Evolutionary conservation across 2,797 vertebrate genomes (phyloP).

Genomic region (Coilia nasus): DNA sequence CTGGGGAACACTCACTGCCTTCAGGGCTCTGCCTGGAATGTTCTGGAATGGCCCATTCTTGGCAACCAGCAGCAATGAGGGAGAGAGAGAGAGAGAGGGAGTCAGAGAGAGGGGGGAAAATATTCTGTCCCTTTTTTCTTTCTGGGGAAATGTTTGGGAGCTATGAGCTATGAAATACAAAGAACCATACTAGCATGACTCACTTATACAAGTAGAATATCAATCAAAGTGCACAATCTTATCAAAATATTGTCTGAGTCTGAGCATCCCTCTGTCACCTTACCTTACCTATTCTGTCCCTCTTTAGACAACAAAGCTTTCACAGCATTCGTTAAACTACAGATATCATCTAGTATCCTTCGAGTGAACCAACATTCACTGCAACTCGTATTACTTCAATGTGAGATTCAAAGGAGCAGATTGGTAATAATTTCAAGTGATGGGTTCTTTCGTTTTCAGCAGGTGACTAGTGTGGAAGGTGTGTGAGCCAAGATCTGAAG

Average conservation of each 20-base stretch:
- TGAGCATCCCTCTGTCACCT: not conserved
- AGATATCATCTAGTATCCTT: not conserved
- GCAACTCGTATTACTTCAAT: not conserved
- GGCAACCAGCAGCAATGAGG: constrained; percentile 44
- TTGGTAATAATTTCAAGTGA: not conserved
- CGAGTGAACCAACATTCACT: not conserved
- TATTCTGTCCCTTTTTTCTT: not conserved
- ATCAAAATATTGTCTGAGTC: not conserved
- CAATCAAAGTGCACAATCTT: not conserved
- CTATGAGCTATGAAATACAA: not conserved
- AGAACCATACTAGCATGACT: not conserved
- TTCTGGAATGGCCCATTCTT: constrained; percentile 58
- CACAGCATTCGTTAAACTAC: not conserved
- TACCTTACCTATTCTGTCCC: constrained; percentile 6
- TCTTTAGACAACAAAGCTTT: not conserved
- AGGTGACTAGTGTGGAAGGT: not conserved
- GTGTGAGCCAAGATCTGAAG: not conserved
- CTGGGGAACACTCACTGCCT: constrained; percentile 60
- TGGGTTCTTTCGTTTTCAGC: not conserved
- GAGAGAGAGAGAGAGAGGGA: constrained; percentile 13
- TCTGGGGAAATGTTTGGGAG: constrained; percentile 1
- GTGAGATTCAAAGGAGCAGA: not conserved
- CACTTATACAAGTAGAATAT: not conserved
- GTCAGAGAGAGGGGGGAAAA: not conserved
- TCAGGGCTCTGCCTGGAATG: constrained; percentile 63